These are phyloP conservation scores for Epinotia bilunana DNA, from an alignment of 2,888 invertebrate species.

Conservation along the genomic window DNA sequence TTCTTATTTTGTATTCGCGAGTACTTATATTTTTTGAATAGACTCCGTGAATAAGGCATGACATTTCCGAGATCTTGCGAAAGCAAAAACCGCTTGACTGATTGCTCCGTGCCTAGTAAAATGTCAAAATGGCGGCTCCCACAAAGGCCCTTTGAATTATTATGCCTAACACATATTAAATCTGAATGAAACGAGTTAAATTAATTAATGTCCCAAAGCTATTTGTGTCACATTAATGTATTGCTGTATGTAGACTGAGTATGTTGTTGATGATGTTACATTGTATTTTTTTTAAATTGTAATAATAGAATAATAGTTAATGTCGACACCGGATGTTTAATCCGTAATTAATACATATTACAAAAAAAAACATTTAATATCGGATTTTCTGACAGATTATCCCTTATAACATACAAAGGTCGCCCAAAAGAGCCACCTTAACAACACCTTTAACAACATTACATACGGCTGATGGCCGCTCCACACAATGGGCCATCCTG, in stretches of 20 bases:
- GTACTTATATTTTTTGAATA: slow-evolving; percentile 16
- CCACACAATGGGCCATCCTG: too few species aligned
- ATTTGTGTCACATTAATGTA: slow-evolving; percentile 35
- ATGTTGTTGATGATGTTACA: too few species aligned
- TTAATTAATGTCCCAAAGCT: slow-evolving; percentile 40
- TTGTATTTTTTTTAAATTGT: too few species aligned
- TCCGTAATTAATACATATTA: too few species aligned
- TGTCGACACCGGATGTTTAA: too few species aligned
- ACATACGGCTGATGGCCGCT: too few species aligned
- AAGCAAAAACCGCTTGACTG: slow-evolving; percentile 38
- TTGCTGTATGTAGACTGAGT: slow-evolving; percentile 20
- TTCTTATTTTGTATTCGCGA: not conserved
- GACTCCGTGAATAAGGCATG: slow-evolving; percentile 16
- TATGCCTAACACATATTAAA: slow-evolving; percentile 42
- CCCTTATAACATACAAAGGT: not conserved
- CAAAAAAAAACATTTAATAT: not conserved
- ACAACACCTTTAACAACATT: not conserved
- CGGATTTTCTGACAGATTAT: not conserved
- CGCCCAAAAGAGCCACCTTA: not conserved
- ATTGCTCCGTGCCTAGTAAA: slow-evolving; percentile 38
- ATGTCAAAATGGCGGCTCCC: slow-evolving; percentile 27
- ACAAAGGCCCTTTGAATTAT: slow-evolving; percentile 41
- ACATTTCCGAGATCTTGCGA: slow-evolving; percentile 19
- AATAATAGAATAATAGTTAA: too few species aligned
- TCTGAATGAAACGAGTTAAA: slow-evolving; percentile 34